A percentile compares a stretch with the other conserved stretches of the same genome.
These are phyloP conservation scores for Caiman crocodilus DNA, from an alignment of 2,797 vertebrate species.

Conservation along the genomic window DNA sequence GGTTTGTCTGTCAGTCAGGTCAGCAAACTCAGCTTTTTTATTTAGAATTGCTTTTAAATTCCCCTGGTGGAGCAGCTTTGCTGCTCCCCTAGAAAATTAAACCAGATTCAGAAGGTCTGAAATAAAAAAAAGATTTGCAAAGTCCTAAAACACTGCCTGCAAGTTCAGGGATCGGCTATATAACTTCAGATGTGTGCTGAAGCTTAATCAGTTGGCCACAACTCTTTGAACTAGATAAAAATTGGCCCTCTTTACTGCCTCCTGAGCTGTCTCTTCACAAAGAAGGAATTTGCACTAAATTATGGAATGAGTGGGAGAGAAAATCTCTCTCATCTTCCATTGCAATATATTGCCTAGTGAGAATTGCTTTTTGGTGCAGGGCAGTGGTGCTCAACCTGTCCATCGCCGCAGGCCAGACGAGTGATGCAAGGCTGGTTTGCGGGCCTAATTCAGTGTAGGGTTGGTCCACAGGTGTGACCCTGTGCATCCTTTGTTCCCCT, in stretches of 20 bases:
- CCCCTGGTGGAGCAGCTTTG: not conserved
- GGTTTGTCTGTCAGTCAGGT: not conserved
- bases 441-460: no score
- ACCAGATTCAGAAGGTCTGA: not conserved
- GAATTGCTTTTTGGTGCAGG: fast-evolving
- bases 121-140: not conserved
- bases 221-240: not conserved
- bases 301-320: not conserved
- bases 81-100: not conserved
- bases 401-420: no score
- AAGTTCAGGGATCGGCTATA: not conserved
- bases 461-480: no score
- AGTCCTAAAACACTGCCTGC: not conserved
- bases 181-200: not conserved
- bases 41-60: not conserved
- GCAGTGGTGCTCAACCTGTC: no score
- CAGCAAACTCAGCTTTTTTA: not conserved
- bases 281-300: not conserved
- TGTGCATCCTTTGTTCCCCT: no score
- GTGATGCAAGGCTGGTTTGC: no score
- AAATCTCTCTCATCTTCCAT: not conserved
- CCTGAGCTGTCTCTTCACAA: not conserved
- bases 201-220: not conserved
- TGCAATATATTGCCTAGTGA: not conserved
- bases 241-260: not conserved